These are phyloP conservation scores for Aethina tumida DNA, from an alignment of 1,140 invertebrate species.

Conservation along the genomic window DNA sequence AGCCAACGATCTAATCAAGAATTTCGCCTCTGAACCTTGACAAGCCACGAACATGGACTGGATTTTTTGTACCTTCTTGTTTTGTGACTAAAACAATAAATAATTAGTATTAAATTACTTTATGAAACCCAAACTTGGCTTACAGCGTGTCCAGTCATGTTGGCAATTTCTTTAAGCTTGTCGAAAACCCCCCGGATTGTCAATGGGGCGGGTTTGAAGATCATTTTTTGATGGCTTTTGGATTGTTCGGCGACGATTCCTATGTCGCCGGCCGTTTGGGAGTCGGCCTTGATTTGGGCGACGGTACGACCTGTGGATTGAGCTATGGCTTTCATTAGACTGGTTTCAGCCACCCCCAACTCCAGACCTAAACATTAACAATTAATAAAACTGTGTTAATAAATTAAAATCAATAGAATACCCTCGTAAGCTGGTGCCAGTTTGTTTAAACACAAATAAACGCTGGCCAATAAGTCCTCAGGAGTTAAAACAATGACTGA, in stretches of 20 bases:
- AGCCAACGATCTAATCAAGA: conserved; percentile 81
- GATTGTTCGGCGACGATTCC: conserved; percentile 89
- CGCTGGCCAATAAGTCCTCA: conserved; percentile 76
- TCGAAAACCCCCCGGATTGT: conserved; percentile 65
- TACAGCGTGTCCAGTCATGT: conserved; percentile 67
- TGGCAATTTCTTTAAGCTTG: conserved; percentile 84
- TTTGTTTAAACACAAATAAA: conserved; percentile 94
- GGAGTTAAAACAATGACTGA: conserved; percentile 84
- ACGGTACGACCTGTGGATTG: conserved; percentile 82
- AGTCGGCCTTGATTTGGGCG: conserved; percentile 78
- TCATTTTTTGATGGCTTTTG: conserved; percentile 77
- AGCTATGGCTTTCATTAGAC: conserved; percentile 90
- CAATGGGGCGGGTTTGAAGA: conserved; percentile 67
- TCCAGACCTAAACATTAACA: conserved; percentile 26
- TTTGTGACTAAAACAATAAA: conserved; percentile 26
- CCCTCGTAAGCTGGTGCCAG: conserved; percentile 90
- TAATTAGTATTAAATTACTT: neutral
- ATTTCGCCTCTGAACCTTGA: conserved; percentile 81
- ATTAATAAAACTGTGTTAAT: neutral
- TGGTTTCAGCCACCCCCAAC: conserved; percentile 82
- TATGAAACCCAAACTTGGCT: conserved; percentile 6
- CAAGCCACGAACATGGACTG: conserved; percentile 89
- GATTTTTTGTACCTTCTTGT: conserved; percentile 89
- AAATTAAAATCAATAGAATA: conserved; percentile 13
- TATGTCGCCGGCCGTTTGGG: conserved; percentile 74